Evolutionary conservation across 2,797 vertebrate genomes (phyloP).

Genomic region (Pangasius larnaudii): DNA sequence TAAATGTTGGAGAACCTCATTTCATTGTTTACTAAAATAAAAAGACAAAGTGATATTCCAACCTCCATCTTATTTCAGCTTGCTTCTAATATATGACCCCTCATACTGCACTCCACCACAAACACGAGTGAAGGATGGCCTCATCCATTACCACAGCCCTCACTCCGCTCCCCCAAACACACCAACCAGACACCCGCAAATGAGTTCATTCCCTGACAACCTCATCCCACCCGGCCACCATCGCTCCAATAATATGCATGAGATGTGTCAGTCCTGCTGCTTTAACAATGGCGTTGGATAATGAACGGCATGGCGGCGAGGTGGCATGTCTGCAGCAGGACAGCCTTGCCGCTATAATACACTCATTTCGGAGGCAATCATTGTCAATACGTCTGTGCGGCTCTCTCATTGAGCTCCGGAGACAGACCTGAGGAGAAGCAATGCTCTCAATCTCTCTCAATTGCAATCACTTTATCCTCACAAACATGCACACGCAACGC

Average conservation of each 20-base stretch:
- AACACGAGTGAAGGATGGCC: conserved; percentile 66
- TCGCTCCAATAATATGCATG: conserved; percentile 71
- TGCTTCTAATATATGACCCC: conserved; percentile 63
- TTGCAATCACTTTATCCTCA: background rate
- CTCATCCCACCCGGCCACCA: conserved; percentile 66
- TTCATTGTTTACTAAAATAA: conserved; percentile 55
- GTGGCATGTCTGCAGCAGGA: conserved; percentile 62
- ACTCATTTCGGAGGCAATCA: conserved; percentile 91
- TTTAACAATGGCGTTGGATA: conserved; percentile 73
- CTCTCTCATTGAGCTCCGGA: background rate
- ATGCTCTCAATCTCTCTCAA: conserved; percentile 45
- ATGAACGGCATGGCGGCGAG: conserved; percentile 68
- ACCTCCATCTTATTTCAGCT: conserved; percentile 50
- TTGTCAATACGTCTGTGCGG: conserved; percentile 82
- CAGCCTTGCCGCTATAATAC: conserved; percentile 86
- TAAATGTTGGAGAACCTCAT: conserved; percentile 49
- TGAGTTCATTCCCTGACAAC: conserved; percentile 72
- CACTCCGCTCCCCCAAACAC: conserved; percentile 32
- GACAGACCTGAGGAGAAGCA: conserved; percentile 75
- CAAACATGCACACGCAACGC: background rate
- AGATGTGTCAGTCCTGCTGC: conserved; percentile 71
- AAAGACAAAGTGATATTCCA: conserved; percentile 47
- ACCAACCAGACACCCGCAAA: conserved; percentile 66
- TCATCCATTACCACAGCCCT: conserved; percentile 66
- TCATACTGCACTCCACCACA: conserved; percentile 60